Base-by-base conservation (phyloP, 2,797 vertebrate genomes). In the Natrix natrix region DNA sequence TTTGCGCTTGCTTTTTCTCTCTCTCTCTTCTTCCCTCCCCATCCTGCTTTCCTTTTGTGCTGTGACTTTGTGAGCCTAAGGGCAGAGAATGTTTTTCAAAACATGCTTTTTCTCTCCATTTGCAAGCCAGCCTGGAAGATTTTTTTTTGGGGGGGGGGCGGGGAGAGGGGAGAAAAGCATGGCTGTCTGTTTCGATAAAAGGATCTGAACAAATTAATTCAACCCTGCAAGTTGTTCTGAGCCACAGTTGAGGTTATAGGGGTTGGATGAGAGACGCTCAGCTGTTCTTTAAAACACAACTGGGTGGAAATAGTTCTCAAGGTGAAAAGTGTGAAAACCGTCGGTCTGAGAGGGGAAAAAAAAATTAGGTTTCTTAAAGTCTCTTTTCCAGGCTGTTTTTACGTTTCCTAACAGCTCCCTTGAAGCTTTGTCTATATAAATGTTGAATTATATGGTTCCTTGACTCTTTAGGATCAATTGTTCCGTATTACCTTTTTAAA, bases 401-500 rank as follows among this genome's bases (percentile, higher is more conserved):
- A 83, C 54, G 28, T 61, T 60, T 83, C n/a, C 87, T 0, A 93
- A 86, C 87, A 92, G 92, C 74, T 95, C 93, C 93, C 95, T 95
- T 95, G 94, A 94, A 96, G 93, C 91, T 93, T 94, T 92, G 94
- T 95, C 93, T 95, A 20, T 95, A 93, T 93, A 95, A 94, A 95
- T 61, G 95, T 94, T 95, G 95, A 95, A 96, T 96, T 94, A 94
- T 94, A 92, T 94, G 93, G 92, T 90, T 94, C 95, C 96, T 94
- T 95, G 94, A 56, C 94, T 93, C 95, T 95, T 96, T 93, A 92
- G 94, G 91, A 95, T 94, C 91, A 96, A 95, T 94, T 92, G 95
- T 95, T 95, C 94, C 86, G 94, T 94, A 96, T 94, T 94, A 93
- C 93, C 63, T 96, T 94, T 93, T 95, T 96, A 37, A 37, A 37